Evolutionary conservation across 1,140 invertebrate genomes (phyloP).

Genomic region (Heliconius hewitsoni): DNA sequence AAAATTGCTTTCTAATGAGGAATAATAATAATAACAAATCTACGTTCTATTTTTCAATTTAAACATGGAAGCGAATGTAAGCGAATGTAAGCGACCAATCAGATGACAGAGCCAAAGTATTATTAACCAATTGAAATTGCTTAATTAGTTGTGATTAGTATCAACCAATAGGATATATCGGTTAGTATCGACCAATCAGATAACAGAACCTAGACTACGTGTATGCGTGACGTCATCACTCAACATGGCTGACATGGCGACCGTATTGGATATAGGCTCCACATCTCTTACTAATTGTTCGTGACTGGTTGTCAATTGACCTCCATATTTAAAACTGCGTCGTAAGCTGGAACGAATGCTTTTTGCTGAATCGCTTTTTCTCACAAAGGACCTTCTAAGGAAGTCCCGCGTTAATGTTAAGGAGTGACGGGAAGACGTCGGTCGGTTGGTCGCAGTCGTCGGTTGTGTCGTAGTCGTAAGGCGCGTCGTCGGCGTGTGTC

Average conservation of each 20-base stretch:
- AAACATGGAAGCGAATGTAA: neutral
- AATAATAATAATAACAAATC: neutral
- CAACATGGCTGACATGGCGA: conserved; percentile 63
- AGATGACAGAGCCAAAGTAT: too few species aligned
- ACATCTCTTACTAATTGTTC: conserved; percentile 68
- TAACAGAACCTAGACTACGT: conserved; percentile 66
- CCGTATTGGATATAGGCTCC: conserved; percentile 73
- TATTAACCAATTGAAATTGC: too few species aligned
- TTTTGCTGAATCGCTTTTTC: conserved; percentile 70
- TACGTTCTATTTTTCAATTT: neutral
- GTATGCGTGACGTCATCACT: conserved; percentile 42
- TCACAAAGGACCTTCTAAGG: conserved; percentile 65
- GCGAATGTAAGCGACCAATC: neutral
- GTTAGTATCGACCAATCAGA: conserved; percentile 45
- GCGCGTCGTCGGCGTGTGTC: conserved; percentile 35
- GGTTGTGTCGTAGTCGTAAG: conserved; percentile 45
- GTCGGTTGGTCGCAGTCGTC: conserved; percentile 18
- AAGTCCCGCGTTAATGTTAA: conserved; percentile 62
- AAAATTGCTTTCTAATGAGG: conserved; percentile 1
- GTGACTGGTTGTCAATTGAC: conserved; percentile 62
- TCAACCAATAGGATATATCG: too few species aligned
- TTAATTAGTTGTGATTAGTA: too few species aligned
- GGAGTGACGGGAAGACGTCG: conserved; percentile 56
- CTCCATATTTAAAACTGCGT: conserved; percentile 69
- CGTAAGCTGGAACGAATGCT: conserved; percentile 70